Evolutionary conservation across 2,113 vertebrate genomes (phyloP).

Genomic region (Barbus barbus): DNA sequence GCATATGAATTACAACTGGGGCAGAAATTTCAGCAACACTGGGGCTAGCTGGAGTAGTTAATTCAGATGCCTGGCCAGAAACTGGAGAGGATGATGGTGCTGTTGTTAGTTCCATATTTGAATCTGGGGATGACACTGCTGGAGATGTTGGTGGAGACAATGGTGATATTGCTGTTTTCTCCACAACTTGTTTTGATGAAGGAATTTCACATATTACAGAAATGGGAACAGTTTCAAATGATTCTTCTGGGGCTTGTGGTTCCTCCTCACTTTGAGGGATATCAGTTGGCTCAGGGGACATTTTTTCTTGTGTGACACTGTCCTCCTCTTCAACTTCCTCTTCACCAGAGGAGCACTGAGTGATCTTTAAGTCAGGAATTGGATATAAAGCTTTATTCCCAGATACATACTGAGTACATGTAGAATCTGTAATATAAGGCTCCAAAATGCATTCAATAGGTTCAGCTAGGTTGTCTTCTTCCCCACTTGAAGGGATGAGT

Average conservation of each 20-base stretch:
- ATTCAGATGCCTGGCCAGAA: conserved; percentile 21
- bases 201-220: conserved; percentile 85
- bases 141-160: conserved; percentile 32
- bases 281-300: conserved; percentile 80
- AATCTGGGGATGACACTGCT: conserved; percentile 34
- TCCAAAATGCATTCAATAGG: conserved; percentile 57
- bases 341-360: conserved; percentile 94
- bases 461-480: conserved; percentile 54
- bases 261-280: conserved; percentile 79
- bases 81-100: conserved; percentile 26
- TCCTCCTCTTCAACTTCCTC: conserved; percentile 87
- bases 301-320: conserved; percentile 64
- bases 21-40: conserved; percentile 9
- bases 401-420: conserved; percentile 73
- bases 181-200: conserved; percentile 67
- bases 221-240: conserved; percentile 79
- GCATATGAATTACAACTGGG: conserved; percentile 41
- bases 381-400: conserved; percentile 82
- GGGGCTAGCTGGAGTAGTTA: conserved; percentile 16
- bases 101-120: conserved; percentile 19
- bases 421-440: conserved; percentile 63
- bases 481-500: conserved; percentile 59
- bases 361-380: conserved; percentile 98
- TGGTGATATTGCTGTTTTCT: conserved; percentile 20
- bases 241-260: conserved; percentile 73